Base-by-base conservation (phyloP, 1,140 invertebrate species). In the Drosophila subpulchrella region DNA sequence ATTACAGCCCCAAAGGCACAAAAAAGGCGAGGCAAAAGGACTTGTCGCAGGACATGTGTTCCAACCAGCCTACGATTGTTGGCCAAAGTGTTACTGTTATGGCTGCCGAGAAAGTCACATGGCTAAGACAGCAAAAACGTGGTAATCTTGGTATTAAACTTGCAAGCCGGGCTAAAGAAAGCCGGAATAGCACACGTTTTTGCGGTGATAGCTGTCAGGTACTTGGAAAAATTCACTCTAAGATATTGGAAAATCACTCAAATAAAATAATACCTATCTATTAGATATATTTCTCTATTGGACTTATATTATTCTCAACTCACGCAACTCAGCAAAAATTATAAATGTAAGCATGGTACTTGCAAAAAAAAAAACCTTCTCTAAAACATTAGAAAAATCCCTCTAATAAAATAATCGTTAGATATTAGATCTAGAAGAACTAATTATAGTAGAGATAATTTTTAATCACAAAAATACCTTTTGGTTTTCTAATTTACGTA, bases 11-110 rank as follows among this genome's bases (percentile, higher is more conserved):
- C 57, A 20, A 6, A 6, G 12, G 58, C 27, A 5, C 27, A 24
- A 17, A 41, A 41, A 38, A 17, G 13, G 15, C 17, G 34, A 11
- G 15, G 63, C 3, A 27, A 12, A 63, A 42, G 46, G 59, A 65
- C 65, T 53, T 27, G 48, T 15, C 11, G 27, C 47, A 42, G 65
- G 65, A 68, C 65, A 65, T 65, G 65, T 65, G 65, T 65, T 68
- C 10, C 47, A 24, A 3, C 20, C 32, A 44, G 65, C 47, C 60
- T 36, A 53, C 65, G 20, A 27, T 30, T 36, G 65, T 44, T 51
- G 59, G 46, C 17, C 46, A 68, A 68, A 68, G 65, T 66, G 60
- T 68, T 53, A 30, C 47, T 67, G 46, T 51, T 63, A 67, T 67
- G 32, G 59, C 50, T 36, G 30, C 55, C n/a, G 34, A 41, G 24